phyloP scores from a whole-genome alignment of 2,797 vertebrate species.

The Hydrocynus forskahlii region DNA sequence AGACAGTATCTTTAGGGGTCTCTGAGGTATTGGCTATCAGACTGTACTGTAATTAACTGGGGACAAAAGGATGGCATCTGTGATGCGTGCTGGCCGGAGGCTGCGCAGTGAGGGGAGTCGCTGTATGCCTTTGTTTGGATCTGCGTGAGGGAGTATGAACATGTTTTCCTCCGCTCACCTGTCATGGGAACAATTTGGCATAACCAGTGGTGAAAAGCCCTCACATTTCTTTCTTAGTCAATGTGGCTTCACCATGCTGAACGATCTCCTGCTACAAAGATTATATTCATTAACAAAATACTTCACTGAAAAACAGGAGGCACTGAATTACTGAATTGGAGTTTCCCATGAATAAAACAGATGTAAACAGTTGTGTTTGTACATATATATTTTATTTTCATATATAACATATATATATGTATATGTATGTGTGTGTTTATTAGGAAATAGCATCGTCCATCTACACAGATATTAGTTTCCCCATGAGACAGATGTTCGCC shows the following conservation, averaged over 20 bases:
- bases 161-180: slow-evolving; percentile 57
- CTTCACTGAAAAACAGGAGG: background rate
- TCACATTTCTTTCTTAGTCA: background rate
- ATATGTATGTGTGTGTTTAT: background rate
- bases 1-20: slow-evolving; percentile 25
- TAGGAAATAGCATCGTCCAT: background rate
- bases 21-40: slow-evolving; percentile 27
- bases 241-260: slow-evolving; percentile 5
- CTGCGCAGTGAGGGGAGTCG: slow-evolving; percentile 49
- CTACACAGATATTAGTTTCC: background rate
- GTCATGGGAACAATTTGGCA: slow-evolving; percentile 44
- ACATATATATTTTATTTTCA: no score
- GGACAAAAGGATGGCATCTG: slow-evolving; percentile 73
- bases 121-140: slow-evolving; percentile 62
- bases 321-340: background rate
- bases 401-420: no score
- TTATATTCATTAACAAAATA: background rate
- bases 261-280: background rate
- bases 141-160: slow-evolving; percentile 55
- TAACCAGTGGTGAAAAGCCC: slow-evolving; percentile 40
- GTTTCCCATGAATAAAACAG: background rate
- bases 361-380: background rate
- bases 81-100: slow-evolving; percentile 60
- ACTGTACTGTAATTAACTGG: slow-evolving; percentile 70
- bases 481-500: slow-evolving; percentile 12